Conservation (phyloP, 2,797 vertebrate genomes). For the Chaunax sp. region DNA sequence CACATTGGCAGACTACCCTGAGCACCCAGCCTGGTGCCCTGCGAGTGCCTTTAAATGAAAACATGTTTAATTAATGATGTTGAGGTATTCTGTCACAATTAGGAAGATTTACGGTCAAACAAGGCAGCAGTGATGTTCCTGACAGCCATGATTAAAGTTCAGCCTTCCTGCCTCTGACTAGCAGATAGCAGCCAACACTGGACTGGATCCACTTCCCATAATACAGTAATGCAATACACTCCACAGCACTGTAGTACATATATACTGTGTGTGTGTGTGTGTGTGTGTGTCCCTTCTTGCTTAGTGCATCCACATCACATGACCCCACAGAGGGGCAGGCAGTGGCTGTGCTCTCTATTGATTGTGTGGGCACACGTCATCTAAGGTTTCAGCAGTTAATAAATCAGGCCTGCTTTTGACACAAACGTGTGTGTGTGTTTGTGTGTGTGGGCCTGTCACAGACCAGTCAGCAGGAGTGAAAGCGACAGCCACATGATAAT, state of each 20-base stretch:
- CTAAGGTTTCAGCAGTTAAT: slow-evolving; percentile 82
- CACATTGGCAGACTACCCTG: slow-evolving; percentile 65
- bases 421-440: slow-evolving; percentile 46
- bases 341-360: slow-evolving; percentile 75
- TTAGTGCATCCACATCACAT: slow-evolving; percentile 68
- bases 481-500: slow-evolving; percentile 85
- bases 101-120: slow-evolving; percentile 98
- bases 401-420: slow-evolving; percentile 80
- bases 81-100: slow-evolving; percentile 98
- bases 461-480: slow-evolving; percentile 78
- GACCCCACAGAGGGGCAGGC: slow-evolving; percentile 71
- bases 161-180: slow-evolving; percentile 87
- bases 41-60: slow-evolving; percentile 93
- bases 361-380: slow-evolving; percentile 81
- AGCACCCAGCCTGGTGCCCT: slow-evolving; percentile 77
- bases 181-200: slow-evolving; percentile 86
- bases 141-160: slow-evolving; percentile 96
- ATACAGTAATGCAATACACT: slow-evolving; percentile 87
- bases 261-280: slow-evolving; percentile 50
- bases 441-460: slow-evolving; percentile 83
- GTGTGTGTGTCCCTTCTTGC: slow-evolving; percentile 63
- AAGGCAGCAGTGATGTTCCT: slow-evolving; percentile 94
- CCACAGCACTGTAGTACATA: slow-evolving; percentile 56
- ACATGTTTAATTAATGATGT: slow-evolving; percentile 99
- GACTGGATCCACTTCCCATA: slow-evolving; percentile 88